Base-by-base conservation (phyloP, 2,797 vertebrate species). In the Sternotherus odoratus region DNA sequence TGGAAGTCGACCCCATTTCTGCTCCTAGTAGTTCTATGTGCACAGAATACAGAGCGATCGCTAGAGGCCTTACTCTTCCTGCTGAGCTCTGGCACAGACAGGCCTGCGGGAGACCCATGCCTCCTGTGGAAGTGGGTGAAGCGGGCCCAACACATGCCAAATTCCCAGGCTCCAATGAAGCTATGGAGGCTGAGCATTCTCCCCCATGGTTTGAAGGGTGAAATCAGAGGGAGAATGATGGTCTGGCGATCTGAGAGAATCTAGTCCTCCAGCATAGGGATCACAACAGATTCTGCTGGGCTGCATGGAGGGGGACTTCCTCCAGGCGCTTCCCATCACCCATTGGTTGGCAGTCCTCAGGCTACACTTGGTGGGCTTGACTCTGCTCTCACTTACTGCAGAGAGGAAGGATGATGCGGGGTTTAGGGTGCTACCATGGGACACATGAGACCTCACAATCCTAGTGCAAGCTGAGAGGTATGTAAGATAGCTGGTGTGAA, bases 81-180 rank as follows among this genome's bases (percentile, higher is more conserved):
- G 23, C 17, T 56, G 60, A 82, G 50, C n/a, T 7, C 43, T 26
- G 72, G 24, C 39, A 23, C 43, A 46, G 72, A 43, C 16, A 75
- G 43, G 12, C 69, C 48, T 48, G 48, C 36, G n/a, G 63, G n/a
- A 79, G 57, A 12, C 23, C 60, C 3, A 1, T 10, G 56, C 5
- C 3, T 63, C 15, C 33, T 0, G 0, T 7, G 1, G 1, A 30
- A 4, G 15, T 26, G 4, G 4, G 3, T 23, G 46, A 60, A 30
- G 49, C 17, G 10, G 24, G 30, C 69, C 56, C 48, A 30, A 77
- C 69, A 19, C 33, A 8, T 63, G 60, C 5, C 33, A 63, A 63
- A 63, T 63, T n/a, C 60, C 33, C 33, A 5, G 1, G 49, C 39
- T 28, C n/a, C 8, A 43, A 43, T 30, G 49, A 21, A 15, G 15